Percentiles rank a stretch among this genome's conserved stretches.
phyloP scores from a whole-genome alignment of 2,797 vertebrate species.

The Chrosomus eos region DNA sequence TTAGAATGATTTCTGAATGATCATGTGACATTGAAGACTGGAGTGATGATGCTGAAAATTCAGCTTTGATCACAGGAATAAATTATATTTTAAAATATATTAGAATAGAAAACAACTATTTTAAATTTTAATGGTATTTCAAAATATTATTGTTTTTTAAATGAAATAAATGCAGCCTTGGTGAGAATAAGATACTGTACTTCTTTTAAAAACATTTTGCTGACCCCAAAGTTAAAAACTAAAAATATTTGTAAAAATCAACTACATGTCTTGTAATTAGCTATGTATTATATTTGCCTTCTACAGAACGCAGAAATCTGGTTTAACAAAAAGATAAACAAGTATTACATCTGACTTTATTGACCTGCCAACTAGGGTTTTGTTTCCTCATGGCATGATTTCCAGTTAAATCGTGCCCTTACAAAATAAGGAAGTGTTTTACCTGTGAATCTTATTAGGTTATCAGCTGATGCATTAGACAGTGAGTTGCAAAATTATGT shows the following conservation, averaged over 20 bases:
- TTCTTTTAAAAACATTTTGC: neutral
- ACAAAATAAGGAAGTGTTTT: conserved; percentile 8
- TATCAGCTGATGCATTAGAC: neutral
- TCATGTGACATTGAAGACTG: neutral
- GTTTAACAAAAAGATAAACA: neutral
- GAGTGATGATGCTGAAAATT: neutral
- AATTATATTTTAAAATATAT: neutral
- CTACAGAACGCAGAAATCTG: neutral
- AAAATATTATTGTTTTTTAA: no score
- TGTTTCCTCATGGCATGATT: neutral
- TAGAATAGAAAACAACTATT: neutral
- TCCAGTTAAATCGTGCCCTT: neutral
- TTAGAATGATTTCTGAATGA: neutral
- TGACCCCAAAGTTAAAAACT: neutral
- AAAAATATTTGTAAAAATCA: neutral
- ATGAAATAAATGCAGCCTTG: neutral
- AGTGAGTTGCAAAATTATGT: neutral
- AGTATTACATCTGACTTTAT: neutral
- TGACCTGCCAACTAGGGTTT: neutral
- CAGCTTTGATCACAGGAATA: neutral
- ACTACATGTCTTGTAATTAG: neutral
- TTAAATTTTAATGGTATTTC: neutral
- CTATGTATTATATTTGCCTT: neutral
- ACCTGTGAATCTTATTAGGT: neutral
- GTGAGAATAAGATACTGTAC: neutral